A percentile compares a stretch with the other conserved stretches of the same genome.
phyloP scores from a whole-genome alignment of 2,797 vertebrate species.

The Sebastiscus albofasciatus region DNA sequence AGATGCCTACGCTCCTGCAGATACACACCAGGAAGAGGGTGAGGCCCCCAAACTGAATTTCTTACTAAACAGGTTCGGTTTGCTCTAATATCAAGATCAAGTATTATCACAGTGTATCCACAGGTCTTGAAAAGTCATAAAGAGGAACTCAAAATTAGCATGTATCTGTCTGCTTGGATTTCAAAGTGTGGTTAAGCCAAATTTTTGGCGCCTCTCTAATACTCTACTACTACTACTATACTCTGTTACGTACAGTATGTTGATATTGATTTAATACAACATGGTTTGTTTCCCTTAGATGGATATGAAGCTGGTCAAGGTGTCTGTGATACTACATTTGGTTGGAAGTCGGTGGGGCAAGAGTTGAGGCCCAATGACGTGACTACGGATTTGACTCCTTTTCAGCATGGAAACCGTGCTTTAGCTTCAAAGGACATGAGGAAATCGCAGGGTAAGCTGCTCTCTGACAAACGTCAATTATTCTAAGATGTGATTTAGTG shows the following conservation, averaged over 20 bases:
- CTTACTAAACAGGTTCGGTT: not conserved
- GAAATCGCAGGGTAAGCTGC: conserved; percentile 96
- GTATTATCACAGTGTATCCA: not conserved
- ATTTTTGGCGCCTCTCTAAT: not conserved
- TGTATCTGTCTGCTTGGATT: not conserved
- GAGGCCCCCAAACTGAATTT: conserved; percentile 9
- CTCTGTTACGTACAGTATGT: too few relatives aligned
- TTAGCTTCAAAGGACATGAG: conserved; percentile 99
- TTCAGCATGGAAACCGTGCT: conserved; percentile 99
- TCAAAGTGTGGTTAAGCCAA: not conserved
- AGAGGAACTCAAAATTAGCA: not conserved
- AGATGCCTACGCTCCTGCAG: conserved; percentile 90
- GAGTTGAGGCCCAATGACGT: conserved; percentile 99
- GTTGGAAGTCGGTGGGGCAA: conserved; percentile 99
- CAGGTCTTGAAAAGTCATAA: not conserved
- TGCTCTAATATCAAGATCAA: not conserved
- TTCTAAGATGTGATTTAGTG: not conserved
- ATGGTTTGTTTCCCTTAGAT: conserved; percentile 77
- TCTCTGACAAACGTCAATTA: not conserved
- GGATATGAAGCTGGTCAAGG: conserved; percentile 95
- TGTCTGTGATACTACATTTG: conserved; percentile 98
- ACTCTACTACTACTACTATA: too few relatives aligned
- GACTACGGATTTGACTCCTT: conserved; percentile 94
- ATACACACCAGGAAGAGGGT: conserved; percentile 96
- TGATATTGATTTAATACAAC: not conserved